These are phyloP conservation scores for Otocyon megalotis DNA, from an alignment of 2,113 vertebrate species.

Conservation along the genomic window DNA sequence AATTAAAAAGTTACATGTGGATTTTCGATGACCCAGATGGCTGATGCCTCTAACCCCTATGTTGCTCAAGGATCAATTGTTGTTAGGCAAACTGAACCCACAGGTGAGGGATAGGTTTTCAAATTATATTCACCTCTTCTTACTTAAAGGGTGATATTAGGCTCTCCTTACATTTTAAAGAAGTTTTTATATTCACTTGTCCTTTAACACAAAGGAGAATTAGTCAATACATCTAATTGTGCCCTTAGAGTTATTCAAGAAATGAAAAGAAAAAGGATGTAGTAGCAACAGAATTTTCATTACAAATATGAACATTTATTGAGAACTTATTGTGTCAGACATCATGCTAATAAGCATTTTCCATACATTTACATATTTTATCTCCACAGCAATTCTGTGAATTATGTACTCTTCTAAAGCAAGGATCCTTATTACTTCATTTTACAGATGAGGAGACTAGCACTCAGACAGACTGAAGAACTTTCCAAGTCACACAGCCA, in stretches of 20 bases:
- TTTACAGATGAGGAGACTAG: neutral
- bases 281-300: slow-evolving; percentile 23
- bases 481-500: neutral
- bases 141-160: neutral
- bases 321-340: neutral
- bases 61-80: neutral
- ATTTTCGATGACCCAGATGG: neutral
- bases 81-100: neutral
- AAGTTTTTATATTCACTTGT: neutral
- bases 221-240: slow-evolving; percentile 26
- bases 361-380: neutral
- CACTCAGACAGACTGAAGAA: neutral
- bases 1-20: neutral
- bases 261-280: neutral
- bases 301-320: slow-evolving; percentile 18
- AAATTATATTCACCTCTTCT: slow-evolving; percentile 32
- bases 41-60: neutral
- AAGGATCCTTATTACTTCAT: neutral
- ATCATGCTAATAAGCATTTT: neutral
- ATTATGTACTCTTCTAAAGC: neutral
- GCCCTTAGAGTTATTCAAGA: neutral
- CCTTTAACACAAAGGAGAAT: slow-evolving; percentile 33
- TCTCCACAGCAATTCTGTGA: neutral
- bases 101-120: neutral
- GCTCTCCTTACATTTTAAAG: neutral